A percentile compares a stretch with the other conserved stretches of the same genome.
Evolutionary conservation across 1,140 invertebrate genomes (phyloP).

Genomic region (Zophobas morio): DNA sequence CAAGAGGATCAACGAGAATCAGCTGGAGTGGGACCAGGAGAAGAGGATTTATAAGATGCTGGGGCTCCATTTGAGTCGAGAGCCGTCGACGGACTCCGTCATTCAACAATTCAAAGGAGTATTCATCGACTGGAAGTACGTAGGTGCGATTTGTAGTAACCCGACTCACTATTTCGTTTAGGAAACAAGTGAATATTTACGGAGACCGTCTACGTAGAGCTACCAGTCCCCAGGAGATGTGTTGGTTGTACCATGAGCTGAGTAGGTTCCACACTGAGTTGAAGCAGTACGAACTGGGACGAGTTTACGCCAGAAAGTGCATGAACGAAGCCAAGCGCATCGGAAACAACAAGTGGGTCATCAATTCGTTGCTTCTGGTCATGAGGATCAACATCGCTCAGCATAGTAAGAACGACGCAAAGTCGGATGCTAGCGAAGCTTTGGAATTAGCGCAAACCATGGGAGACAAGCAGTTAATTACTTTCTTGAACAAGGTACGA

Average conservation of each 20-base stretch:
- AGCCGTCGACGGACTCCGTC: conserved; percentile 64
- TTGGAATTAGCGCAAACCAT: conserved; percentile 42
- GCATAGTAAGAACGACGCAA: conserved; percentile 69
- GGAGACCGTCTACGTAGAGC: conserved; percentile 60
- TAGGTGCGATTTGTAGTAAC: conserved; percentile 2
- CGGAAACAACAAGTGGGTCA: conserved; percentile 67
- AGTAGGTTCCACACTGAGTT: conserved; percentile 66
- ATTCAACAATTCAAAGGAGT: conserved; percentile 59
- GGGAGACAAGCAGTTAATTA: conserved; percentile 47
- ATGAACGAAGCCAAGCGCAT: conserved; percentile 68
- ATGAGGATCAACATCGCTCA: conserved; percentile 70
- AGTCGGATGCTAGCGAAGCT: conserved; percentile 10
- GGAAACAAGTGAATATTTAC: conserved; percentile 60
- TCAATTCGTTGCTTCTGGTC: conserved; percentile 69
- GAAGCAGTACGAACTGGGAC: conserved; percentile 71
- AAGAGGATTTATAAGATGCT: conserved; percentile 61
- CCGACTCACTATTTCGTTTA: conserved; percentile 33
- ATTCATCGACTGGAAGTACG: conserved; percentile 62
- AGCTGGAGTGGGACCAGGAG: conserved; percentile 55
- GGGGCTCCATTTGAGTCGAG: conserved; percentile 59
- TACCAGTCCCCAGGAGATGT: conserved; percentile 56
- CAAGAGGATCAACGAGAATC: conserved; percentile 59
- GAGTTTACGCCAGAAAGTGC: conserved; percentile 71
- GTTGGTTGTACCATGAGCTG: conserved; percentile 72
- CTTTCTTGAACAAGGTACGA: conserved; percentile 51